phyloP scores from a whole-genome alignment of 2,113 vertebrate genomes.

The Struthidea cinerea region DNA sequence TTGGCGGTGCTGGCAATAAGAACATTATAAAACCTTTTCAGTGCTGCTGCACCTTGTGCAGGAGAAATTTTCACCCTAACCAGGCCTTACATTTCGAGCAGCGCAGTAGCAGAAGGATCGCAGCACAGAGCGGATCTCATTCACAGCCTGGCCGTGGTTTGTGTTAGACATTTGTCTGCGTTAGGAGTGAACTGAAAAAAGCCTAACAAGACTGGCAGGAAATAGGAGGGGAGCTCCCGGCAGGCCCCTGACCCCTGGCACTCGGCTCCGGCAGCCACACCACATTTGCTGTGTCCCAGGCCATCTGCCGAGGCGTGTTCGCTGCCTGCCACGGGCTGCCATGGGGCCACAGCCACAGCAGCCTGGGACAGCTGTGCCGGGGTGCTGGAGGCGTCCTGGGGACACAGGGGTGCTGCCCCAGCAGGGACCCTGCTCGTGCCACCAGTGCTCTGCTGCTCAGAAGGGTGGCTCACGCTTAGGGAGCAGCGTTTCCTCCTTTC shows the following conservation, averaged over 20 bases:
- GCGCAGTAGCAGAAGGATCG: fast-evolving
- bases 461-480: fast-evolving
- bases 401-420: fast-evolving
- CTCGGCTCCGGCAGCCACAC: fast-evolving
- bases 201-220: background rate
- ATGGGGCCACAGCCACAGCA: fast-evolving
- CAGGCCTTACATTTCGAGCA: background rate
- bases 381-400: background rate
- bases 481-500: fast-evolving
- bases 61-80: background rate
- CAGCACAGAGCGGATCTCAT: background rate
- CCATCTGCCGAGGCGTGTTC: fast-evolving
- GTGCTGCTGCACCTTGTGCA: background rate
- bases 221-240: background rate
- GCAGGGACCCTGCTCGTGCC: background rate
- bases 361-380: background rate
- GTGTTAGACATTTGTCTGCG: background rate
- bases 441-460: background rate
- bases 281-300: fast-evolving
- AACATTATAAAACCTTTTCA: background rate
- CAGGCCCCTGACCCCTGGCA: background rate
- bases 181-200: background rate
- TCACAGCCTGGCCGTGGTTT: fast-evolving
- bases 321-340: background rate
- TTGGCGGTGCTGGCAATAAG: background rate